Evolutionary conservation across 2,113 vertebrate genomes (phyloP).

Genomic region (Onychorhynchus coronatus): DNA sequence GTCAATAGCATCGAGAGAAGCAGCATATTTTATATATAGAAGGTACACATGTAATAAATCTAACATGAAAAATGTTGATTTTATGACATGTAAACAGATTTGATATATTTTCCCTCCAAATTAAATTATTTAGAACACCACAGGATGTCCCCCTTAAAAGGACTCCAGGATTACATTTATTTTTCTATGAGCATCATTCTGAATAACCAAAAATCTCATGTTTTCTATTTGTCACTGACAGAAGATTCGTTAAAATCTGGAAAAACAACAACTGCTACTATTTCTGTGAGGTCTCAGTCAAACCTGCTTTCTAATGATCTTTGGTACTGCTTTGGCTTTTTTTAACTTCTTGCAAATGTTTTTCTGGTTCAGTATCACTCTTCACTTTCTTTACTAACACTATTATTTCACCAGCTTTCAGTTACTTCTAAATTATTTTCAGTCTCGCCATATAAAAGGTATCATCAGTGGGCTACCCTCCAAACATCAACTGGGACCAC

Average conservation of each 20-base stretch:
- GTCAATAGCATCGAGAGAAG: conserved; percentile 7
- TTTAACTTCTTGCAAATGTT: neutral
- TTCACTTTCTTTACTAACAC: neutral
- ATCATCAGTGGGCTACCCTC: neutral
- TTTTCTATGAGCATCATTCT: neutral
- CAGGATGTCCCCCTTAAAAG: neutral
- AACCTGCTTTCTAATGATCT: neutral
- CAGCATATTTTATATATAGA: neutral
- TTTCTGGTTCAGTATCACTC: neutral
- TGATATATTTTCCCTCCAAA: conserved; percentile 20
- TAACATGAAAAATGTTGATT: neutral
- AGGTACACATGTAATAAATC: conserved; percentile 10
- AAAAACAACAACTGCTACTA: neutral
- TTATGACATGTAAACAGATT: conserved; percentile 19
- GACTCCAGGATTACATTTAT: neutral
- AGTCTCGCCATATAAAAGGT: neutral
- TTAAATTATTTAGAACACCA: neutral
- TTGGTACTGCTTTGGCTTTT: neutral
- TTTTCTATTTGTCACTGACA: neutral
- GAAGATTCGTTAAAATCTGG: conserved; percentile 15
- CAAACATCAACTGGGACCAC: neutral
- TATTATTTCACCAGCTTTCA: neutral
- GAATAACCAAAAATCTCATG: neutral
- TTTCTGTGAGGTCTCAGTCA: neutral
- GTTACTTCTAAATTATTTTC: neutral